phyloP scores from a whole-genome alignment of 1,140 invertebrate genomes.

The Drosophila pachea region DNA sequence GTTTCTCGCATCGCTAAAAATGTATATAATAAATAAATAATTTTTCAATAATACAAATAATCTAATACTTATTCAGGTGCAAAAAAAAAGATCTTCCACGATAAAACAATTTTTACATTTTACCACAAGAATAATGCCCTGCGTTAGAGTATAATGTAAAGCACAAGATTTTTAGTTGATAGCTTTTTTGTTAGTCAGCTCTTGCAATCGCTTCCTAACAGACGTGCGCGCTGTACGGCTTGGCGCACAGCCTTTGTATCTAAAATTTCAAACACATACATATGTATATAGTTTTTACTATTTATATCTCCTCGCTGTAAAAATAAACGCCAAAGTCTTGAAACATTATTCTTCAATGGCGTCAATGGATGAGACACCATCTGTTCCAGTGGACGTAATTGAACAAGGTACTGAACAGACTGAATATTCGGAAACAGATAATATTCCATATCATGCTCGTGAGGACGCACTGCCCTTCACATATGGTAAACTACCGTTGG shows the following conservation, averaged over 20 bases:
- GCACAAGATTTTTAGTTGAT: neutral
- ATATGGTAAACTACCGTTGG: slow-evolving; percentile 81
- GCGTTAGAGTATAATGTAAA: neutral
- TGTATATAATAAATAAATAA: too few species aligned
- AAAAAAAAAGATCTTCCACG: neutral
- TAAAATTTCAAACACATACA: slow-evolving; percentile 8
- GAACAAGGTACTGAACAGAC: slow-evolving; percentile 6
- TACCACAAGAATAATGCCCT: neutral
- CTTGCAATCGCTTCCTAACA: slow-evolving; percentile 10
- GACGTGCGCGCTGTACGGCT: slow-evolving; percentile 17
- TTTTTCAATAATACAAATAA: neutral
- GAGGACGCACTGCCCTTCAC: slow-evolving; percentile 87
- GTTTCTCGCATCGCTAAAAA: too few species aligned
- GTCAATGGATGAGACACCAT: slow-evolving; percentile 17
- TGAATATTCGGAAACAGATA: slow-evolving; percentile 32
- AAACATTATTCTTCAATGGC: slow-evolving; percentile 24
- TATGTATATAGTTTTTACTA: slow-evolving; percentile 21
- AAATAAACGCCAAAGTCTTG: slow-evolving; percentile 25
- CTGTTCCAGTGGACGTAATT: slow-evolving; percentile 19
- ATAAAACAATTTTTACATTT: neutral
- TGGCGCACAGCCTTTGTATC: neutral
- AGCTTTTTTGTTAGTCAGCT: slow-evolving; percentile 23
- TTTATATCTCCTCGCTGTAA: slow-evolving; percentile 27
- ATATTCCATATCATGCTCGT: slow-evolving; percentile 87
- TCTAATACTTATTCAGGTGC: neutral